Percentiles rank a stretch among this genome's conserved stretches.
phyloP scores from a whole-genome alignment of 2,888 invertebrate genomes.

The Oscheius onirici region DNA sequence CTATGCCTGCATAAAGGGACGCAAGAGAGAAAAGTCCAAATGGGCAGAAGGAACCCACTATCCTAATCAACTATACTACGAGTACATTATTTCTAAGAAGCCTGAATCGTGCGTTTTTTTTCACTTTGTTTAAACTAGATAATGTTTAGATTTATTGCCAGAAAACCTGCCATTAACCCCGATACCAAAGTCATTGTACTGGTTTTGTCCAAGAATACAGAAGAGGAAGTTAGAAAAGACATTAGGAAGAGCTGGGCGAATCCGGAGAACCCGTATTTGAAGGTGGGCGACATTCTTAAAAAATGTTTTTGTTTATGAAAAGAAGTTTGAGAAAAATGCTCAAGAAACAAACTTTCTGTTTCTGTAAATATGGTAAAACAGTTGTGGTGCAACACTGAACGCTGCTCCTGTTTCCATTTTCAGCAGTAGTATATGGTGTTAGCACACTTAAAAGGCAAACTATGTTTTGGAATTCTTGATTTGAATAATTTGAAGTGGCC shows the following conservation, averaged over 20 bases:
- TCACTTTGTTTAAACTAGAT: background rate
- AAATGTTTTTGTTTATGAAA: no score
- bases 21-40: background rate
- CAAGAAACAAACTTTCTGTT: no score
- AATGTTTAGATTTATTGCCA: slow-evolving; percentile 2
- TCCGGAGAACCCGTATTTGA: background rate
- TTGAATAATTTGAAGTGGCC: no score
- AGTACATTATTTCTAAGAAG: slow-evolving; percentile 9
- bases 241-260: background rate
- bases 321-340: no score
- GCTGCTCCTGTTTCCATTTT: no score
- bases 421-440: no score
- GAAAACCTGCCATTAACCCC: background rate
- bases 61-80: slow-evolving; percentile 17
- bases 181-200: background rate
- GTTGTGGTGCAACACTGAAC: no score
- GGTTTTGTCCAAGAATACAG: slow-evolving; percentile 4
- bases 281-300: background rate
- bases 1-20: background rate
- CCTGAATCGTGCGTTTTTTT: background rate
- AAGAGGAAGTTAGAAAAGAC: background rate
- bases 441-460: no score
- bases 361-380: no score
- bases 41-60: slow-evolving; percentile 3
- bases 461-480: no score